phyloP scores from a whole-genome alignment of 2,797 vertebrate species.

The Chloroceryle amazona region DNA sequence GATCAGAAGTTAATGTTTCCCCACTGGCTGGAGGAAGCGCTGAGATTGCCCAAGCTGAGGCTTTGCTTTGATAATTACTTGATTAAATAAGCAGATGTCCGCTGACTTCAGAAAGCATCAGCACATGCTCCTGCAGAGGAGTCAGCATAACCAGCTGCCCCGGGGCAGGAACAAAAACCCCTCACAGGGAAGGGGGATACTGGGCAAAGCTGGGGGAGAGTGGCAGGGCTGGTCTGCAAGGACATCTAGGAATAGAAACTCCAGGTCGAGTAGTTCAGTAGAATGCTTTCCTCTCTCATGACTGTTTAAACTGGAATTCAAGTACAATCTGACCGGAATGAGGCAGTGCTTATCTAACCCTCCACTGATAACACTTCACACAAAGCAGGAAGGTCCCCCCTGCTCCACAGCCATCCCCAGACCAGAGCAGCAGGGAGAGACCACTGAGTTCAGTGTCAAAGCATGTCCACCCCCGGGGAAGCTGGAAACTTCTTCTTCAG shows the following conservation, averaged over 20 bases:
- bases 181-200: rapidly evolving
- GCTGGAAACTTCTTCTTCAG: background rate
- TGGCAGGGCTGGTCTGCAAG: background rate
- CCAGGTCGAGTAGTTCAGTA: background rate
- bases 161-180: background rate
- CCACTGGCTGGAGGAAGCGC: background rate
- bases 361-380: background rate
- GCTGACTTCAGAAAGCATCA: background rate
- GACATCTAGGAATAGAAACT: background rate
- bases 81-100: constrained; percentile 32
- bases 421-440: background rate
- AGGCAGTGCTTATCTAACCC: background rate
- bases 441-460: background rate
- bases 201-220: background rate
- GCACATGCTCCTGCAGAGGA: background rate
- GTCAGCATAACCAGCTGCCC: background rate
- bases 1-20: constrained; percentile 18
- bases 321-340: background rate
- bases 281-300: background rate
- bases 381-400: background rate
- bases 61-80: background rate
- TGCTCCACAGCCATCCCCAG: background rate
- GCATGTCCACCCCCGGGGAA: background rate
- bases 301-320: background rate
- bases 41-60: background rate